These are phyloP conservation scores for Rutpela maculata DNA, from an alignment of 2,888 invertebrate species.

Conservation along the genomic window DNA sequence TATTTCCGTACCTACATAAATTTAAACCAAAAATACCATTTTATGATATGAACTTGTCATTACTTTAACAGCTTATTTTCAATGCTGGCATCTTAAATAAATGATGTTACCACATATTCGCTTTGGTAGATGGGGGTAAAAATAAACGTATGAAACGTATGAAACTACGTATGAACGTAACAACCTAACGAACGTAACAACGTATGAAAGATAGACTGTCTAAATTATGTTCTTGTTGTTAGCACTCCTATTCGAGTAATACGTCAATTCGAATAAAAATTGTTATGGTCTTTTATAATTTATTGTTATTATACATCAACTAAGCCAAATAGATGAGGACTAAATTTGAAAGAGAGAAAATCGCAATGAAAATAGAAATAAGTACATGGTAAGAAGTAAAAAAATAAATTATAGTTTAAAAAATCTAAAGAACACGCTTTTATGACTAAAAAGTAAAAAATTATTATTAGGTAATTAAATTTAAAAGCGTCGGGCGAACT, in stretches of 20 bases:
- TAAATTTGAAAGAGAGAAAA: too few relatives aligned
- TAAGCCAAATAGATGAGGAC: too few relatives aligned
- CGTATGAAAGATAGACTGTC: not conserved
- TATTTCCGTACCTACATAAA: not conserved
- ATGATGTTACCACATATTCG: not conserved
- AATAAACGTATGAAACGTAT: too few relatives aligned
- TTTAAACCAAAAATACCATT: not conserved
- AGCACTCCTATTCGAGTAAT: not conserved
- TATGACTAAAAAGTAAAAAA: too few relatives aligned
- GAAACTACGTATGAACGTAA: too few relatives aligned
- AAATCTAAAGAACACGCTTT: too few relatives aligned
- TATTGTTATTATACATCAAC: not conserved
- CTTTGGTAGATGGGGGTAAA: not conserved
- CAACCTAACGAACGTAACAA: too few relatives aligned
- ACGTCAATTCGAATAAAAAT: not conserved
- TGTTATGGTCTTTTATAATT: not conserved
- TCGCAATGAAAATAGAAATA: too few relatives aligned
- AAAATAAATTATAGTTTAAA: too few relatives aligned
- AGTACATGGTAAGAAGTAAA: too few relatives aligned
- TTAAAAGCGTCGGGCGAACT: too few relatives aligned
- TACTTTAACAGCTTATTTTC: not conserved
- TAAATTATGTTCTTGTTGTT: not conserved
- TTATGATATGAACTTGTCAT: not conserved
- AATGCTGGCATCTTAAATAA: constrained; percentile 7
- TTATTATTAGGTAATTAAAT: too few relatives aligned